phyloP scores from a whole-genome alignment of 2,113 vertebrate genomes.

The Rhagologus leucostigma region DNA sequence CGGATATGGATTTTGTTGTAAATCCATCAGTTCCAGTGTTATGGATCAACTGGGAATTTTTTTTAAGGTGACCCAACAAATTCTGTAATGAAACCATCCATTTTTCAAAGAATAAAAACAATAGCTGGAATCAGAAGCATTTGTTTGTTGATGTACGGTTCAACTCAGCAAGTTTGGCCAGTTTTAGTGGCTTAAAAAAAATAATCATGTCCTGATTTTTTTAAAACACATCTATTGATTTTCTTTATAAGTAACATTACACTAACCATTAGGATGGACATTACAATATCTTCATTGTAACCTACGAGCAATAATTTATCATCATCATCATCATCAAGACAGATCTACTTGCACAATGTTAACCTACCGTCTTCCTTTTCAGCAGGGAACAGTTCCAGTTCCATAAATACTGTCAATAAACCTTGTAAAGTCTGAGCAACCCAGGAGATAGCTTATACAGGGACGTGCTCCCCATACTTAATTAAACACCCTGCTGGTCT shows the following conservation, averaged over 20 bases:
- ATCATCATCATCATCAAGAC: constrained; percentile 17
- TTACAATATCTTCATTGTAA: constrained; percentile 46
- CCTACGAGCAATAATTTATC: constrained; percentile 59
- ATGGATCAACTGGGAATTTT: constrained; percentile 28
- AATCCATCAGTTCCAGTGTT: constrained; percentile 70
- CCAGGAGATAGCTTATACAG: neutral
- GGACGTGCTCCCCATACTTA: neutral
- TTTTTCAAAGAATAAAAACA: constrained; percentile 32
- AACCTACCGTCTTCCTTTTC: neutral
- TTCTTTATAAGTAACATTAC: constrained; percentile 55
- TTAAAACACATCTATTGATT: constrained; percentile 55
- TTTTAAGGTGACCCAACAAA: constrained; percentile 49
- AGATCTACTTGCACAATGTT: neutral
- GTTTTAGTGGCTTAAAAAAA: neutral
- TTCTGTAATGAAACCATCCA: neutral
- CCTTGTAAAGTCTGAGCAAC: neutral
- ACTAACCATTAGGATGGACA: constrained; percentile 47
- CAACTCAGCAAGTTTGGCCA: neutral
- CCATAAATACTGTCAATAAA: constrained; percentile 37
- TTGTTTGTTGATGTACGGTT: constrained; percentile 52
- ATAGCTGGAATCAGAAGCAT: constrained; percentile 5
- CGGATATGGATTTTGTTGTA: constrained; percentile 73
- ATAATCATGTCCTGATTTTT: neutral
- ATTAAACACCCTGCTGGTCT: neutral
- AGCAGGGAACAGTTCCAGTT: constrained; percentile 9